A percentile compares a stretch with the other conserved stretches of the same genome.
Conservation (phyloP, 2,797 vertebrate species). For the Molothrus aeneus region DNA sequence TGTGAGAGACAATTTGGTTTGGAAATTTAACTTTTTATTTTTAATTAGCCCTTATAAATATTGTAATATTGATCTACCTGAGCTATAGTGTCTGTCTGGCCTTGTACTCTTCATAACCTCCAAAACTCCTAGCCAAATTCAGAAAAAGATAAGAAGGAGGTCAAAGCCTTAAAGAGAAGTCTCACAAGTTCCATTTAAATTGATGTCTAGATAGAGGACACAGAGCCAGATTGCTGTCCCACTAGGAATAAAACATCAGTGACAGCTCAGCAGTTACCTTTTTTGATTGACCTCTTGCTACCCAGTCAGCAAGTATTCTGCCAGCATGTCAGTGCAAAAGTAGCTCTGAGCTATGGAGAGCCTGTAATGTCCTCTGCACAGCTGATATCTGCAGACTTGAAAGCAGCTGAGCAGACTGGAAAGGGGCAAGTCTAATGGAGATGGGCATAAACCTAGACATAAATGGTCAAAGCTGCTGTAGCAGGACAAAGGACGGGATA, state of each 20-base stretch:
- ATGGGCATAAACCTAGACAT: not conserved
- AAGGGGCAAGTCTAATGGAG: not conserved
- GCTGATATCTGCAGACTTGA: not conserved
- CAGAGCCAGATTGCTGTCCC: not conserved
- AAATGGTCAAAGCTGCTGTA: not conserved
- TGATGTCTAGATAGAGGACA: not conserved
- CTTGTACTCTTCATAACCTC: not conserved
- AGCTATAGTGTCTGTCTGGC: not conserved
- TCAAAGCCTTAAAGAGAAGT: not conserved
- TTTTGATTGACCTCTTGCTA: constrained; percentile 6
- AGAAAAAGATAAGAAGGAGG: not conserved
- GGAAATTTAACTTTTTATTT: not conserved
- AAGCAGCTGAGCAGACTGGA: not conserved
- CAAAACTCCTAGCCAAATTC: not conserved
- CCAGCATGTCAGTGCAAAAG: not conserved
- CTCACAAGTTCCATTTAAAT: not conserved
- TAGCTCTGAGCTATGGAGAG: not conserved
- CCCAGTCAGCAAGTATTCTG: constrained; percentile 2
- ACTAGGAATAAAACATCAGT: not conserved
- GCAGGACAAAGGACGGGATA: not conserved
- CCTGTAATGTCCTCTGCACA: not conserved
- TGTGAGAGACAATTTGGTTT: not conserved
- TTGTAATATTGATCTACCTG: not conserved
- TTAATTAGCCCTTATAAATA: not conserved
- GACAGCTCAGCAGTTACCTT: not conserved